Evolutionary conservation across 2,888 invertebrate genomes (phyloP).

Genomic region (Acanthosoma haemorrhoidale): DNA sequence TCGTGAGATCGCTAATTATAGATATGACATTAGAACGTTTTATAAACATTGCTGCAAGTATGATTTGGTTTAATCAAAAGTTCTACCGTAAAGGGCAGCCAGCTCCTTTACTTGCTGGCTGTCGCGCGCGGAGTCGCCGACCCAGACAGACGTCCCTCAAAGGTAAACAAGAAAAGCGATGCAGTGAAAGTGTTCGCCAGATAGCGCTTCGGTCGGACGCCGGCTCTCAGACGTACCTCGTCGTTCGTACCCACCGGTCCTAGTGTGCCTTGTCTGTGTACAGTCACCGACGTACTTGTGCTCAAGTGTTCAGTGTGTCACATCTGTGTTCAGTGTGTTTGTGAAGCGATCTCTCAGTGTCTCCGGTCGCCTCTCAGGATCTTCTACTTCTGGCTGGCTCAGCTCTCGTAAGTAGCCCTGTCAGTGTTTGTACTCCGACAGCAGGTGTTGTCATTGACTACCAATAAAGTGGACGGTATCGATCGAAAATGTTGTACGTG

Average conservation of each 20-base stretch:
- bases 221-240: neutral
- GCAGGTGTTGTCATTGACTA: no score
- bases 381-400: neutral
- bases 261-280: neutral
- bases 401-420: neutral
- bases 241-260: neutral
- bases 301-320: no score
- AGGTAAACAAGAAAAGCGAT: neutral
- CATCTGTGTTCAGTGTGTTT: constrained; percentile 4
- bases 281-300: neutral
- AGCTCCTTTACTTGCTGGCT: no score
- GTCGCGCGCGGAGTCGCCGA: neutral
- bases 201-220: neutral
- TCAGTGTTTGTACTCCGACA: neutral
- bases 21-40: no score
- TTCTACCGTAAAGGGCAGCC: no score
- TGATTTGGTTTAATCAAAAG: no score
- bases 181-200: constrained; percentile 12
- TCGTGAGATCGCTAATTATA: no score
- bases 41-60: no score
- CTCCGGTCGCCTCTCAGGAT: neutral
- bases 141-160: neutral
- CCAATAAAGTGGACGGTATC: no score
- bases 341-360: neutral
- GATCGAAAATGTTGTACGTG: no score